These are phyloP conservation scores for Sebastes schlegelii DNA, from an alignment of 2,113 vertebrate genomes.

Conservation along the genomic window DNA sequence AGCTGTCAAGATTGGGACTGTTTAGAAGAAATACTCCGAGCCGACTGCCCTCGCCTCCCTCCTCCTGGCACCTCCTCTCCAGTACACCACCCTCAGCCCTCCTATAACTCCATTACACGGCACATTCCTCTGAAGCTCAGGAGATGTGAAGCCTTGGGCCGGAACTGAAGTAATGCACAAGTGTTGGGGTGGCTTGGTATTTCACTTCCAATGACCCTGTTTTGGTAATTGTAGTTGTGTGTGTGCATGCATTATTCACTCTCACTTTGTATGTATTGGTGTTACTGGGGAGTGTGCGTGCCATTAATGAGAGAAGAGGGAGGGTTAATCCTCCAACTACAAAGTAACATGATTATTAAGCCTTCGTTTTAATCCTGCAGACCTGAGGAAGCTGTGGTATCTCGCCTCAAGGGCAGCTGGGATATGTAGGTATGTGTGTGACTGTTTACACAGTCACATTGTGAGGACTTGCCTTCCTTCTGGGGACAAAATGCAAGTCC, in stretches of 20 bases:
- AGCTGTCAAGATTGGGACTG: conserved; percentile 52
- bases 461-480: too few species aligned
- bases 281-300: conserved; percentile 22
- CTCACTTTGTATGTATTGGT: conserved; percentile 35
- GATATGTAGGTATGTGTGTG: conserved; percentile 17
- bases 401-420: conserved; percentile 45
- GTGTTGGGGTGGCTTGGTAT: conserved; percentile 11
- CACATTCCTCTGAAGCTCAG: conserved; percentile 63
- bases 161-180: conserved; percentile 24
- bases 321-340: conserved; percentile 64
- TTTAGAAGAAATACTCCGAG: conserved; percentile 41
- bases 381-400: conserved; percentile 55
- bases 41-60: neutral
- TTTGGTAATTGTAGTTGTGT: conserved; percentile 34
- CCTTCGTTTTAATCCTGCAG: conserved; percentile 62
- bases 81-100: conserved; percentile 28
- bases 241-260: conserved; percentile 10
- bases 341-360: conserved; percentile 68
- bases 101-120: conserved; percentile 49
- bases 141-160: conserved; percentile 39
- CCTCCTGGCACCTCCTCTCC: conserved; percentile 16
- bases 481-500: too few species aligned
- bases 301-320: conserved; percentile 49
- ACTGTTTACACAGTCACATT: too few species aligned
- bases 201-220: conserved; percentile 34